Evolutionary conservation across 2,113 vertebrate species (phyloP), one percentile per base, ranked within the genome.

Genomic region (Lampris megalopsis): DNA sequence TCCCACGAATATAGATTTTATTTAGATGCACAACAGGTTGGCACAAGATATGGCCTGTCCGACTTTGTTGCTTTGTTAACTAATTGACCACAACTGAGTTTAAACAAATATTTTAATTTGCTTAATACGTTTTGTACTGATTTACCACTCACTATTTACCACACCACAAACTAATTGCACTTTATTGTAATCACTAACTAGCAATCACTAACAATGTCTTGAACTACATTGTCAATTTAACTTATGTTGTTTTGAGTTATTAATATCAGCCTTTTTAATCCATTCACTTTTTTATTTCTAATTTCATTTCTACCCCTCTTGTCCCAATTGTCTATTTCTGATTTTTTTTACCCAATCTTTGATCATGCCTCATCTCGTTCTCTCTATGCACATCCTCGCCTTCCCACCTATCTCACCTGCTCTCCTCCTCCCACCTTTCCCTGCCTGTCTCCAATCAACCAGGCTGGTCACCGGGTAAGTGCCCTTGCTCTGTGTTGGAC

Each of bases 401-500:
- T 75, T 75, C 83, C 61, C 69, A 71, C 68, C 68, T 79, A 0
- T 84, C 78, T 84, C 77, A 74, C 82, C n/a, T 70, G 1, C 60
- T 85, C 91, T 73, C 92, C 89, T 91, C 80, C 85, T 80, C 81
- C 76, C 70, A 57, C 68, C 75, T 83, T 88, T 75, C 79, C 82
- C 71, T 89, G 64, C 84, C 79, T 93, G 94, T 95, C 96, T 96
- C 93, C 97, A 95, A 96, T 97, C 96, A 95, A 96, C 96, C 94
- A 99, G 98, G 95, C 97, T 93, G 96, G 96, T 96, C 97, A 99
- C 96, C 97, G 97, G 98, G 98, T 99, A 99, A 99, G 97, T 99
- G 90, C 86, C 93, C 69, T 73, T 52, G 5, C 73, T 79, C 56
- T 91, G 87, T 93, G 88, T 91, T 73, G 79, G 79, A 50, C 91